Conservation (phyloP, 2,888 invertebrate genomes). For the Agrilus cyanescens region DNA sequence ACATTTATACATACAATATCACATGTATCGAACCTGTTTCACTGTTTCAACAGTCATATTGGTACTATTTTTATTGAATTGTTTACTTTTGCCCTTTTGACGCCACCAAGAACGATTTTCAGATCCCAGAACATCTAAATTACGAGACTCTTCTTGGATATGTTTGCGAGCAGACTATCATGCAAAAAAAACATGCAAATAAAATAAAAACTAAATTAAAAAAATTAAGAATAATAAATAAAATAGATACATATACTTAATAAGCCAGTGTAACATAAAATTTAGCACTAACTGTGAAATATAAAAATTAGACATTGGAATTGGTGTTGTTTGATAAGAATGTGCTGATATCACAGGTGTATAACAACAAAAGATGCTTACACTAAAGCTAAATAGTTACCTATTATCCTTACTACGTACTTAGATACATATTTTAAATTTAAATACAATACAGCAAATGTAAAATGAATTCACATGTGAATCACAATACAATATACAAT, state of each 20-base stretch:
- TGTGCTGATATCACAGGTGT: too few species aligned
- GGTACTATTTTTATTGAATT: slow-evolving; percentile 19
- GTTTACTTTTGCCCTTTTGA: slow-evolving; percentile 20
- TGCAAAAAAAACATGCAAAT: slow-evolving; percentile 19
- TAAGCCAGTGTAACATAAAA: background rate
- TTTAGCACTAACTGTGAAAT: too few species aligned
- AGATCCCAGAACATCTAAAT: slow-evolving; percentile 18
- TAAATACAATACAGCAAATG: too few species aligned
- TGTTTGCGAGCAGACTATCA: slow-evolving; percentile 24
- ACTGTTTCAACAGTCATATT: slow-evolving; percentile 27
- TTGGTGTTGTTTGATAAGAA: too few species aligned
- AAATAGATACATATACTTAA: slow-evolving; percentile 1
- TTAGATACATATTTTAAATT: too few species aligned
- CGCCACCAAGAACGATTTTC: slow-evolving; percentile 24
- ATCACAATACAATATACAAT: too few species aligned
- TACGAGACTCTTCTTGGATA: slow-evolving; percentile 13
- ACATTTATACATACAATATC: too few species aligned
- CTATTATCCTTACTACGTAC: too few species aligned
- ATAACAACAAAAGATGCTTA: too few species aligned
- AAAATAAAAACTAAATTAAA: slow-evolving; percentile 15
- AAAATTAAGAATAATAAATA: slow-evolving; percentile 4
- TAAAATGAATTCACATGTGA: too few species aligned
- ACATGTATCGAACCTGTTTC: slow-evolving; percentile 17
- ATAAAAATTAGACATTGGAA: too few species aligned
- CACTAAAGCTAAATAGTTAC: too few species aligned